Percentiles rank a stretch among this genome's conserved stretches.
phyloP scores from a whole-genome alignment of 92 coral and sea anemone genomes.

The Actinernus sp. region DNA sequence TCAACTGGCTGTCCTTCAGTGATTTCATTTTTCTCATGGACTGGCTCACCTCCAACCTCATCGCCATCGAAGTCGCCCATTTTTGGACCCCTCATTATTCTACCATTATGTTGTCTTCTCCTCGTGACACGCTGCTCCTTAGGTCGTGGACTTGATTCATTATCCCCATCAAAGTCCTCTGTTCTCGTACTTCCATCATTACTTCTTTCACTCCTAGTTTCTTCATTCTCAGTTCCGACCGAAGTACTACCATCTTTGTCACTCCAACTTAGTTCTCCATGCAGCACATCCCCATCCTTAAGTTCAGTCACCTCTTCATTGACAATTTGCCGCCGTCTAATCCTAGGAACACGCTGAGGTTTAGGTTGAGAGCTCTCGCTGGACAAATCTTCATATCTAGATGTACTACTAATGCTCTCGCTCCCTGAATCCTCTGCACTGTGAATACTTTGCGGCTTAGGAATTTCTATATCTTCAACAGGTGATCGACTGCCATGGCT shows the following conservation, averaged over 20 bases:
- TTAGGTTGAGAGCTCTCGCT: conserved; percentile 29
- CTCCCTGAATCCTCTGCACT: neutral
- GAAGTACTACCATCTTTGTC: too few relatives aligned
- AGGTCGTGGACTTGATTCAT: neutral
- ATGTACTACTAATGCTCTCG: neutral
- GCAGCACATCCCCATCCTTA: too few relatives aligned
- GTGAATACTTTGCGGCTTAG: neutral
- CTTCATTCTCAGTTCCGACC: neutral
- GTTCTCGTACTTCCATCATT: neutral
- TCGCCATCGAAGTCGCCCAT: too few relatives aligned
- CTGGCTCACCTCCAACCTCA: too few relatives aligned
- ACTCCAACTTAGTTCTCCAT: too few relatives aligned
- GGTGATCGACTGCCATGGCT: conserved; percentile 49
- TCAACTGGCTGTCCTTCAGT: too few relatives aligned
- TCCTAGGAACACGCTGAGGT: conserved; percentile 65
- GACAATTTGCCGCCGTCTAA: conserved; percentile 17
- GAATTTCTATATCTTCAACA: conserved; percentile 2
- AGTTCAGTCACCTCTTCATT: neutral
- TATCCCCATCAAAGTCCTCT: neutral
- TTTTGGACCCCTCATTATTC: too few relatives aligned
- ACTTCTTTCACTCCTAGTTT: neutral
- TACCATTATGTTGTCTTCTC: too few relatives aligned
- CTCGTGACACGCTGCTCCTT: neutral
- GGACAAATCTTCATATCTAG: neutral
- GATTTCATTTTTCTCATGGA: too few relatives aligned